These are phyloP conservation scores for Amblyopsis hoosieri DNA, from an alignment of 2,797 vertebrate species.

Conservation along the genomic window DNA sequence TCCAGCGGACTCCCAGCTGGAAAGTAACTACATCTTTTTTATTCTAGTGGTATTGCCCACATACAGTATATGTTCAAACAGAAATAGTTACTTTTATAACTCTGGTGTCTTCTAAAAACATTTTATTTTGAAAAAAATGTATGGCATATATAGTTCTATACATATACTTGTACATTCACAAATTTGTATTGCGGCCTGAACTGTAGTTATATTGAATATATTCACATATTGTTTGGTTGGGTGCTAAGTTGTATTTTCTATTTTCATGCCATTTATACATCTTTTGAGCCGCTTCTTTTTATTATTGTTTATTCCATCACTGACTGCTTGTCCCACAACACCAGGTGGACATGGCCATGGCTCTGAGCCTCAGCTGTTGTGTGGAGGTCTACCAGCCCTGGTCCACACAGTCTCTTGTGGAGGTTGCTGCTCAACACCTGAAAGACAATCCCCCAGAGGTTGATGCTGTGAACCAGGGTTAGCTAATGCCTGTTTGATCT, in stretches of 20 bases:
- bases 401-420: slow-evolving; percentile 68
- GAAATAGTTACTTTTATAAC: no score
- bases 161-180: no score
- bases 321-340: slow-evolving; percentile 10
- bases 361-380: slow-evolving; percentile 69
- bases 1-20: background rate
- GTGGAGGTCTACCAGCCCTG: slow-evolving; percentile 81
- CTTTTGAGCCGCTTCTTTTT: background rate
- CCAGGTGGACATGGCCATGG: slow-evolving; percentile 60
- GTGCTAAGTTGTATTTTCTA: background rate
- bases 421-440: slow-evolving; percentile 67
- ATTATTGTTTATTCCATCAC: background rate
- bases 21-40: slow-evolving; percentile 39
- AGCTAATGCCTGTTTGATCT: background rate
- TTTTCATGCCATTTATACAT: background rate
- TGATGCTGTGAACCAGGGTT: slow-evolving; percentile 38
- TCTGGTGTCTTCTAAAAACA: no score
- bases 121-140: no score
- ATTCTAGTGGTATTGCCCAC: background rate
- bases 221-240: no score
- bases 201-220: no score
- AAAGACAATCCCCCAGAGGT: slow-evolving; percentile 34
- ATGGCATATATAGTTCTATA: no score
- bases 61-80: no score
- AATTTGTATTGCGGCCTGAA: no score